Evolutionary conservation across 2,888 invertebrate genomes (phyloP), one percentile per base, ranked within the genome.

Genomic region (Pristionchus maxplancki): DNA sequence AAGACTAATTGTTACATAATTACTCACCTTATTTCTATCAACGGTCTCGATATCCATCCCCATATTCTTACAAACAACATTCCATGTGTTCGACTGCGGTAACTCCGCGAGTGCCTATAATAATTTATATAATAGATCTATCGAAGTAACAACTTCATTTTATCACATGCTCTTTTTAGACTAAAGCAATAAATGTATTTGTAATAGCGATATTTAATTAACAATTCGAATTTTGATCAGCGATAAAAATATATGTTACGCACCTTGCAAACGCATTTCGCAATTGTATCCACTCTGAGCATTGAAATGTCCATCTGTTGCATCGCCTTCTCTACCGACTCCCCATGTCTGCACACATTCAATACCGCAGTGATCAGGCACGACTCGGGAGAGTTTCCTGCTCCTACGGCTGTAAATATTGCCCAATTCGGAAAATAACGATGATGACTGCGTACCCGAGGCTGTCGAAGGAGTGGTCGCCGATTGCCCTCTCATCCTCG

Each of bases 31-130:
- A 40, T 62, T 64, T 31, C 85, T 58, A 48, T 84, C 62, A 37
- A 84, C 20, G 15, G 50, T n/a, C 1, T 53, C 62, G 13, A 31
- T 5, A 15, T 64, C 31, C 85, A 20, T 28, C 1, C 31, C 1
- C 40, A 64, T 64, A 28, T 28, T 85, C 40, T 40, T 0, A 11
- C 62, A n/a, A 20, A 44, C 85, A 5, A 64, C 64, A 17, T 40
- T 13, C 85, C 62, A 64, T 28, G 28, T 28, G 31, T 85, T 64
- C 24, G 85, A 40, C 11, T 62, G 40, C 40, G 83, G 83, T 8
- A 85, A n/a, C n/a, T 85, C 85, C 34, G 20, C 13, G 11, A 85
- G 62, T 31, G 48, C 85, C 85, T 85, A 37, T n/a, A n/a, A n/a
- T n/a, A n/a, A n/a, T n/a, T n/a, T n/a, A n/a, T 17, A 28, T 13